phyloP scores from a whole-genome alignment of 2,113 vertebrate species.

The Morone saxatilis region DNA sequence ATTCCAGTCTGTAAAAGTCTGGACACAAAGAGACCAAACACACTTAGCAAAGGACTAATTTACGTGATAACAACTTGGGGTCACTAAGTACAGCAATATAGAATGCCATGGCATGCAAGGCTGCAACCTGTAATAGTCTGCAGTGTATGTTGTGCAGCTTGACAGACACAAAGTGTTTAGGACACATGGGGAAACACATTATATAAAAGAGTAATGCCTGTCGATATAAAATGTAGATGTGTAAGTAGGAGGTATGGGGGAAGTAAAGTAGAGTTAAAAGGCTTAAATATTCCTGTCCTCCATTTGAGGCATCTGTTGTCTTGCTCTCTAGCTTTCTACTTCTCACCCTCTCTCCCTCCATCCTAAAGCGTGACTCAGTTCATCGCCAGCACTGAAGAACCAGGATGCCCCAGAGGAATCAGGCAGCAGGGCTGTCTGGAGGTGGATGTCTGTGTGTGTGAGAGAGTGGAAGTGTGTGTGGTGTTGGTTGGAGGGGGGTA shows the following conservation, averaged over 20 bases:
- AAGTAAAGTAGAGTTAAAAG: conserved; percentile 3
- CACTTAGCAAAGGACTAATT: not conserved
- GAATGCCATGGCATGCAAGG: not conserved
- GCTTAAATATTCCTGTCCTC: not conserved
- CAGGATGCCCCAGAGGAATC: conserved; percentile 47
- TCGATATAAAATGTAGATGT: not conserved
- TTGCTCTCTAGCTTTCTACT: conserved; percentile 18
- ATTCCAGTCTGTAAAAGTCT: not conserved
- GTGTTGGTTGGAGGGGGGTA: conserved; percentile 21
- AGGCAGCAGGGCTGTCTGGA: conserved; percentile 52
- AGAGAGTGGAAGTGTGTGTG: not conserved
- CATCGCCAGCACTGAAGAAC: conserved; percentile 44
- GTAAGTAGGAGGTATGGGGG: not conserved
- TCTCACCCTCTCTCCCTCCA: conserved; percentile 38
- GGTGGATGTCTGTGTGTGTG: conserved; percentile 25
- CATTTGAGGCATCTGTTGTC: conserved; percentile 13
- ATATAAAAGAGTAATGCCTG: not conserved
- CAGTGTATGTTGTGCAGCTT: not conserved
- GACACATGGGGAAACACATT: not conserved
- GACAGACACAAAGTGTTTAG: not conserved
- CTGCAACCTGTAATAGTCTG: not conserved
- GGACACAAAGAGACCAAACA: not conserved
- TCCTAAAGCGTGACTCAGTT: conserved; percentile 60
- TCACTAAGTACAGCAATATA: not conserved
- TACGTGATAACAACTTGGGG: not conserved